Conservation (phyloP, 2,113 vertebrate species). For the Pterophyllum scalare region DNA sequence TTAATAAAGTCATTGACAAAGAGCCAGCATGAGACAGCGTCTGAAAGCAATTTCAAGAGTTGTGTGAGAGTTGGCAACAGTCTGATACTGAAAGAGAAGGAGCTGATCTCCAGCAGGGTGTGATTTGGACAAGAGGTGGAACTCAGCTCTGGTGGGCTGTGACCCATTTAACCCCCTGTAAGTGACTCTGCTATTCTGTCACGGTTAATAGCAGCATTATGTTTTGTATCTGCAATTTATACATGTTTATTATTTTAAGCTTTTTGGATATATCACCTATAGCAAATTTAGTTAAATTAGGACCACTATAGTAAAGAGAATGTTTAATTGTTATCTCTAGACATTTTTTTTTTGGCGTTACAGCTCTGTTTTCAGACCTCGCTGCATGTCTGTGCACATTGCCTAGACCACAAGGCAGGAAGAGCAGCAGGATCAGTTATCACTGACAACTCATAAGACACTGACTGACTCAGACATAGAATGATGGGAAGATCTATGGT, state of each 20-base stretch:
- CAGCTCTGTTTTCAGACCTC: neutral
- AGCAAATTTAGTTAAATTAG: neutral
- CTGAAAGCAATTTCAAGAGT: slow-evolving; percentile 6
- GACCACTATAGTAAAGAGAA: no score
- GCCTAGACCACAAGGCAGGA: no score
- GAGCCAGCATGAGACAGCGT: neutral
- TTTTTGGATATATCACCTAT: neutral
- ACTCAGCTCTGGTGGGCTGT: neutral
- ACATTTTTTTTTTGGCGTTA: neutral
- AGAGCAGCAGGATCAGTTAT: no score
- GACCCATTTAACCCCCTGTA: neutral
- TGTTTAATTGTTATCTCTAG: neutral
- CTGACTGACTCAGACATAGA: no score
- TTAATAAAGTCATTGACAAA: slow-evolving; percentile 13
- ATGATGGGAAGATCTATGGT: no score
- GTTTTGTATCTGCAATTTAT: neutral
- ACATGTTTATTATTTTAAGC: neutral
- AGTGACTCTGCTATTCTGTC: neutral
- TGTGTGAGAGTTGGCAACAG: neutral
- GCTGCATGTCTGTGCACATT: no score
- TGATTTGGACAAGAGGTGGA: slow-evolving; percentile 1
- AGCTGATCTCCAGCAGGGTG: neutral
- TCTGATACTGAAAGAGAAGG: neutral
- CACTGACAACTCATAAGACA: no score
- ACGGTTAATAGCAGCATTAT: neutral